Base-by-base conservation (phyloP, 2,113 vertebrate species). In the Tapirus terrestris region DNA sequence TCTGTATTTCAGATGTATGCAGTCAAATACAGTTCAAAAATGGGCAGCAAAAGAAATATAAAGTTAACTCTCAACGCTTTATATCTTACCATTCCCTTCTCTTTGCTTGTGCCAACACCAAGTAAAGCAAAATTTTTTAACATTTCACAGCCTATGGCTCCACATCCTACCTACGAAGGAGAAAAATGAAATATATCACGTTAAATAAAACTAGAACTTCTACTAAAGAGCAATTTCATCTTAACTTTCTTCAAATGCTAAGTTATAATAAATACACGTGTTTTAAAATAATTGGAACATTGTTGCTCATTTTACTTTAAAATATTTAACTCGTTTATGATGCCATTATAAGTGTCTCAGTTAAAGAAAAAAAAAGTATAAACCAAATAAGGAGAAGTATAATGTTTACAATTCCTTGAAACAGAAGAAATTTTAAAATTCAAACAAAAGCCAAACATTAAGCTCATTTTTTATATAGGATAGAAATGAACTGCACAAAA, bases 81-180 rank as follows among this genome's bases (percentile, higher is more conserved):
- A 4, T 65, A 85, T 96, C 98, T 98, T 98, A 99, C 99, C 98
- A 99, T 91, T 86, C 99, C 99, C 84, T 97, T 98, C 27, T 99
- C 98, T 97, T 98, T 98, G 80, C 98, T 98, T 97, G 99, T 98
- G 91, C 99, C 99, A 43, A 99, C 99, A 84, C 99, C 99, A 77
- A 99, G 99, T 92, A 99, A 99, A 14, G 99, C 99, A 89, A 99
- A 99, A 98, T 99, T 99, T 98, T 99, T 99, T 79, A 99, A 98
- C 99, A 99, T 99, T 99, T 99, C 99, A 98, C 99, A 99, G 92
- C 99, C 99, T 96, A 99, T 99, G 1, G 99, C 99, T 89, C 99
- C 99, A 97, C 99, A 99, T 82, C 99, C 99, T 97, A 99, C 99
- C 99, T 99, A 97, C 27, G 88, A 20, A 97, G 79, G 80, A 97